Percentiles rank a stretch among this genome's conserved stretches.
phyloP scores from a whole-genome alignment of 92 coral and sea anemone genomes.

The Nematostella vectensis region DNA sequence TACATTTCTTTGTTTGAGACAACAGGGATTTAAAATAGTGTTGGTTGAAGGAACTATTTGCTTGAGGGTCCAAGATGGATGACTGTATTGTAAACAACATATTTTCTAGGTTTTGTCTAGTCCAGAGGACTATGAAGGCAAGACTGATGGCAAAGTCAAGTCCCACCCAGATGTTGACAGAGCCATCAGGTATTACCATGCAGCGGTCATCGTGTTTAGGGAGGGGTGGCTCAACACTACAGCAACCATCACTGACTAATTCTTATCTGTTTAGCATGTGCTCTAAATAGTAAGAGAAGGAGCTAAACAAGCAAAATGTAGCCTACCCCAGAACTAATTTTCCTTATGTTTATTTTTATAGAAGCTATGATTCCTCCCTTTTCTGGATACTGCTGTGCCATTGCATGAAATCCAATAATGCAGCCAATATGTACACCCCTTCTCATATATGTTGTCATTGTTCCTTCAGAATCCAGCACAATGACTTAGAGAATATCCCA shows the following conservation, averaged over 20 bases:
- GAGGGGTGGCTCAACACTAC: neutral
- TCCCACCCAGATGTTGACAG: slow-evolving; percentile 53
- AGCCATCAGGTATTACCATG: slow-evolving; percentile 34
- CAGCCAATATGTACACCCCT: neutral
- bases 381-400: neutral
- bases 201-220: neutral
- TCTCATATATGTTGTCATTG: neutral
- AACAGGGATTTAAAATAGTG: too few species aligned
- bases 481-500: slow-evolving; percentile 87
- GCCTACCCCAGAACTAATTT: too few species aligned
- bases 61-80: too few species aligned
- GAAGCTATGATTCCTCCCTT: neutral
- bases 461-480: slow-evolving; percentile 54
- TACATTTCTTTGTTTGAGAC: too few species aligned
- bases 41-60: too few species aligned
- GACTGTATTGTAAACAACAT: too few species aligned
- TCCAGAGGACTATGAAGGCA: slow-evolving; percentile 24
- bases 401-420: neutral
- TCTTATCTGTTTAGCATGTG: neutral
- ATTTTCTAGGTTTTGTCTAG: neutral
- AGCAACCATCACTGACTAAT: neutral
- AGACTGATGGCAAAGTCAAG: slow-evolving; percentile 13
- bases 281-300: too few species aligned
- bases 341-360: neutral
- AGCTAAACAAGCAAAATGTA: too few species aligned